These are phyloP conservation scores for Cydia pomonella DNA, from an alignment of 1,140 invertebrate species.

Conservation along the genomic window DNA sequence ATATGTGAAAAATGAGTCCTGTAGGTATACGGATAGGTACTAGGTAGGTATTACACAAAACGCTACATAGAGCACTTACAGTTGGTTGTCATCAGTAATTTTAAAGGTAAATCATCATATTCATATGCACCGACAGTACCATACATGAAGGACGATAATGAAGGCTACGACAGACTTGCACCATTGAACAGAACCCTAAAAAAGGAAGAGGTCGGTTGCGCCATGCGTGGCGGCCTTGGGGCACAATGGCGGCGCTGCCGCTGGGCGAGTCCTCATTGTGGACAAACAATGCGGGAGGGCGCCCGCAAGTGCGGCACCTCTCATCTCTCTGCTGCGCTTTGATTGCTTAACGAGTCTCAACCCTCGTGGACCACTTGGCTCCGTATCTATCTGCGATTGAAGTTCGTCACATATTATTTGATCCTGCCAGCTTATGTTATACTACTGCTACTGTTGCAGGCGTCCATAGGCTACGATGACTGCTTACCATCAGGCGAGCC, in stretches of 20 bases:
- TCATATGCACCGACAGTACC: not conserved
- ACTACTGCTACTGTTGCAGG: too few species aligned
- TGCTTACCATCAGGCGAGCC: too few species aligned
- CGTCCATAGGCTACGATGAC: not conserved
- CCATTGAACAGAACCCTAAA: not conserved
- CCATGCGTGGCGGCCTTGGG: not conserved
- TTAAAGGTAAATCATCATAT: too few species aligned
- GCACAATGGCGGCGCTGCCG: conserved; percentile 11
- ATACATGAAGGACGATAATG: not conserved
- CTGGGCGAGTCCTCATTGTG: conserved; percentile 4
- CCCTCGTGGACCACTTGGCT: not conserved
- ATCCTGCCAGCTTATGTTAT: too few species aligned
- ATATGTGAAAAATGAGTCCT: too few species aligned
- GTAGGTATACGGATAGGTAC: too few species aligned
- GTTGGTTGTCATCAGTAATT: too few species aligned
- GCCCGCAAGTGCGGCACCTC: not conserved
- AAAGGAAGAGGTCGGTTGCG: not conserved
- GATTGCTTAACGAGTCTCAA: not conserved
- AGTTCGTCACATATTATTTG: too few species aligned
- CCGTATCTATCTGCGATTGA: not conserved
- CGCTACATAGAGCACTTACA: too few species aligned
- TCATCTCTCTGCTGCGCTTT: not conserved
- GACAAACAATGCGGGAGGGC: not conserved
- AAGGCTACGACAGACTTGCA: not conserved
- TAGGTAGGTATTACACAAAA: too few species aligned